These are phyloP conservation scores for Zeus faber DNA, from an alignment of 2,113 vertebrate species.

Conservation along the genomic window DNA sequence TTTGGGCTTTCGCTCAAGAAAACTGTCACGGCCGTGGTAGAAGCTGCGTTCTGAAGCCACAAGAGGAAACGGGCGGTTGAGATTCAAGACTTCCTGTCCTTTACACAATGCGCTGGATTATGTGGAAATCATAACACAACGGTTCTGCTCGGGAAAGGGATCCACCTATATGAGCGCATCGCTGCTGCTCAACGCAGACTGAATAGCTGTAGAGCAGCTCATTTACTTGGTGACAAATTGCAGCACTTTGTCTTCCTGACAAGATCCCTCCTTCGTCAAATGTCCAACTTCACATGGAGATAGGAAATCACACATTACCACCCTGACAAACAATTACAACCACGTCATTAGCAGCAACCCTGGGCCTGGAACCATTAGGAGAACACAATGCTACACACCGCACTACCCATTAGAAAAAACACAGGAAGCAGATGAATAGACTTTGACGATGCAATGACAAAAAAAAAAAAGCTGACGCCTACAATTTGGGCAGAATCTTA, in stretches of 20 bases:
- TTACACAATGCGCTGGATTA: conserved; percentile 1
- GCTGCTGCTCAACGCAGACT: conserved; percentile 39
- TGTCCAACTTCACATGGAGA: conserved; percentile 90
- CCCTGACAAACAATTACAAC: conserved; percentile 95
- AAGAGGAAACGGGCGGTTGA: not conserved
- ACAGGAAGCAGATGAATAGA: conserved; percentile 52
- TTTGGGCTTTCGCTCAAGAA: conserved; percentile 7
- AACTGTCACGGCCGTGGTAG: not conserved
- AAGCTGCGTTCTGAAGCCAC: not conserved
- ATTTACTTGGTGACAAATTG: conserved; percentile 93
- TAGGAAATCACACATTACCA: conserved; percentile 89
- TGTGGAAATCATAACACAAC: conserved; percentile 4
- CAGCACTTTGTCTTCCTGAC: conserved; percentile 89
- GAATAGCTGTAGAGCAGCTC: conserved; percentile 83
- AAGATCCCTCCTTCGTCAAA: conserved; percentile 92
- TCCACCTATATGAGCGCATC: conserved; percentile 29
- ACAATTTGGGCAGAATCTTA: conserved; percentile 23
- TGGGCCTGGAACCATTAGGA: conserved; percentile 54
- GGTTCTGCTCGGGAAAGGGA: not conserved
- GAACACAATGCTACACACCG: conserved; percentile 55
- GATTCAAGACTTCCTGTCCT: not conserved
- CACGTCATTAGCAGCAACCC: conserved; percentile 91
- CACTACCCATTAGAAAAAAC: conserved; percentile 50
- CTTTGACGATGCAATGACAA: conserved; percentile 47
- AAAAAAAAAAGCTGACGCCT: conserved; percentile 51